Conservation (phyloP, 2,888 invertebrate genomes). For the Mythimna pallens region DNA sequence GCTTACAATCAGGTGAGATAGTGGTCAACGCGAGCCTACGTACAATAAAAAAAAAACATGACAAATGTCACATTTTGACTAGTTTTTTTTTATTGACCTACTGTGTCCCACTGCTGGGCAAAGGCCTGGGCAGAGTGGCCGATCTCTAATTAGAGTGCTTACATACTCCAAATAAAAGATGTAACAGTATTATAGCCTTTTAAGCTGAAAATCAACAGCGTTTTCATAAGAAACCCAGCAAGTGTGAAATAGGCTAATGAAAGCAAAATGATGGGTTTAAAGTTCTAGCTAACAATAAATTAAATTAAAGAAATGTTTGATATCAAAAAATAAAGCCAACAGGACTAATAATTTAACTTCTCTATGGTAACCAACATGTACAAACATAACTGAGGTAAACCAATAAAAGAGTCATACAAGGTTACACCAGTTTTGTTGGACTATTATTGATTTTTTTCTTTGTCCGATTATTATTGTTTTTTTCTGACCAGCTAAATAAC, state of each 20-base stretch:
- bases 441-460: too few species aligned
- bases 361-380: conserved; percentile 49
- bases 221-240: neutral
- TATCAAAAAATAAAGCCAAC: neutral
- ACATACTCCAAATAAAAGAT: neutral
- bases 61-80: too few species aligned
- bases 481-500: conserved; percentile 1
- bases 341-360: conserved; percentile 19
- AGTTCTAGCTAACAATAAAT: neutral
- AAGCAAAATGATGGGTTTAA: neutral
- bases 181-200: too few species aligned
- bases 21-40: too few species aligned
- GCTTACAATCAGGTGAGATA: too few species aligned
- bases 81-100: too few species aligned
- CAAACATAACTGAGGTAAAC: conserved; percentile 43
- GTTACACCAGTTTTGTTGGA: conserved; percentile 17
- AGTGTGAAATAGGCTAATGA: neutral
- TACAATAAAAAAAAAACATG: too few species aligned
- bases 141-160: neutral
- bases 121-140: too few species aligned
- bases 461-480: conserved; percentile 9
- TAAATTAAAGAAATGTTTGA: neutral
- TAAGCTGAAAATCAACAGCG: neutral
- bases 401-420: conserved; percentile 19
- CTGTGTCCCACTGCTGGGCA: too few species aligned